phyloP scores from a whole-genome alignment of 2,888 invertebrate species.

The Drosophila yooni region DNA sequence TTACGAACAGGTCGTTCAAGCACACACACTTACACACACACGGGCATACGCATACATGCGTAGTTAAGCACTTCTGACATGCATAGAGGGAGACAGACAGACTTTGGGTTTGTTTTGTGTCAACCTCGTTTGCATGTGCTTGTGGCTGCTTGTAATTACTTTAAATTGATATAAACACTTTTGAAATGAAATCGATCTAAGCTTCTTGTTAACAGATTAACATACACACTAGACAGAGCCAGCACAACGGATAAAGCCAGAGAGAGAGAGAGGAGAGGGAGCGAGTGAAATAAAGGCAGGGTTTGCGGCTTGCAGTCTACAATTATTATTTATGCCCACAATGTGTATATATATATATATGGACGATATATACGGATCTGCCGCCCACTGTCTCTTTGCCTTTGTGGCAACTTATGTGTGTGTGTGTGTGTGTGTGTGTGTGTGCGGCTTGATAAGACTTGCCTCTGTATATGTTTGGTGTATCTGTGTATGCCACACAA shows the following conservation, averaged over 20 bases:
- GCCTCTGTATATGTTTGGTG: slow-evolving; percentile 18
- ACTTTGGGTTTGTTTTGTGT: slow-evolving; percentile 45
- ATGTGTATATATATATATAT: slow-evolving; percentile 42
- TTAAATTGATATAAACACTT: slow-evolving; percentile 82
- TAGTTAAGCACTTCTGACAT: slow-evolving; percentile 23
- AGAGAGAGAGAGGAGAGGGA: background rate
- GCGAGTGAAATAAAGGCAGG: slow-evolving; percentile 1
- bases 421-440: slow-evolving; percentile 28
- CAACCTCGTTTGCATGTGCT: slow-evolving; percentile 59
- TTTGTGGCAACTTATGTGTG: slow-evolving; percentile 38
- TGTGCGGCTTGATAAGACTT: slow-evolving; percentile 68
- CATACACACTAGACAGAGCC: slow-evolving; percentile 45
- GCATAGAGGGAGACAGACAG: slow-evolving; percentile 24
- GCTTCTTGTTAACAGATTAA: slow-evolving; percentile 81
- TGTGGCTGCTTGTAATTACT: slow-evolving; percentile 80
- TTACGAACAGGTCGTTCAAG: slow-evolving; percentile 44
- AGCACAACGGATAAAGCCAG: background rate
- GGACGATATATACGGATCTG: slow-evolving; percentile 43
- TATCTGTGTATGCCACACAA: slow-evolving; percentile 49
- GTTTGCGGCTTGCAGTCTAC: slow-evolving; percentile 65
- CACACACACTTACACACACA: background rate
- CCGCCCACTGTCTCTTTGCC: slow-evolving; percentile 21
- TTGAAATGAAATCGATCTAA: slow-evolving; percentile 80
- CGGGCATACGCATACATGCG: slow-evolving; percentile 1
- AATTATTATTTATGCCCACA: slow-evolving; percentile 78